Evolutionary conservation across 1,140 invertebrate genomes (phyloP).

Genomic region (Campodea augens): DNA sequence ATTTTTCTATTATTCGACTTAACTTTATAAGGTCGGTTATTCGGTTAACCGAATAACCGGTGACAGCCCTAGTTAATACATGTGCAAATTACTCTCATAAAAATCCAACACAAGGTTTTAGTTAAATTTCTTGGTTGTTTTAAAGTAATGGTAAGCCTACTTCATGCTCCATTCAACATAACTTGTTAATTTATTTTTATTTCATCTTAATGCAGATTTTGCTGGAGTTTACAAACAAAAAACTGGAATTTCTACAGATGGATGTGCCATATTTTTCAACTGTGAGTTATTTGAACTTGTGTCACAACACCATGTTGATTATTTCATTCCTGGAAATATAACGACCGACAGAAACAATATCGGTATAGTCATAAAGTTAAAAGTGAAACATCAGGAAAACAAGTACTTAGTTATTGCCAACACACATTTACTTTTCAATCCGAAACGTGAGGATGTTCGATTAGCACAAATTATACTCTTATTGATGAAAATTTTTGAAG

Average conservation of each 20-base stretch:
- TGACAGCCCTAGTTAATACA: slow-evolving; percentile 65
- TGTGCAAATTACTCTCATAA: slow-evolving; percentile 63
- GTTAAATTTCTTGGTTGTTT: not conserved
- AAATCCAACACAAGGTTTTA: slow-evolving; percentile 19
- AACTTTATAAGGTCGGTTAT: too few relatives aligned
- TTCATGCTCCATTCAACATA: not conserved
- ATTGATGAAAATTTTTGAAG: not conserved
- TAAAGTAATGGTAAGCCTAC: not conserved
- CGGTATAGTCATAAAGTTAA: slow-evolving; percentile 56
- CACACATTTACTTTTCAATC: slow-evolving; percentile 86
- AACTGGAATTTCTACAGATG: slow-evolving; percentile 48
- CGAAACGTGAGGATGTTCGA: slow-evolving; percentile 63
- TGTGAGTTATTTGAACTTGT: slow-evolving; percentile 36
- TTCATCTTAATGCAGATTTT: slow-evolving; percentile 30
- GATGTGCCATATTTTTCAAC: slow-evolving; percentile 68
- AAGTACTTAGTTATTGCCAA: slow-evolving; percentile 57
- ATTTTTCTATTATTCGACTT: too few relatives aligned
- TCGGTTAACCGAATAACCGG: too few relatives aligned
- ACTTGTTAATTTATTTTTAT: slow-evolving; percentile 3
- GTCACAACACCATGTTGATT: slow-evolving; percentile 40
- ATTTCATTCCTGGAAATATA: slow-evolving; percentile 24
- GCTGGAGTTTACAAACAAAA: slow-evolving; percentile 48
- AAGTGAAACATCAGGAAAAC: slow-evolving; percentile 22
- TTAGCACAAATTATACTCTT: slow-evolving; percentile 43
- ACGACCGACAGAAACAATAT: slow-evolving; percentile 72